A percentile compares a stretch with the other conserved stretches of the same genome.
phyloP scores from a whole-genome alignment of 1,140 invertebrate genomes.

The fruit fly (Drosophila melanogaster) region Release_6_plus_ISO1_MT NT_033779.5:20777501-20778000 shows the following conservation, averaged over 20 bases:
- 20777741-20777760: slow-evolving; percentile 4
- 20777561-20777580: slow-evolving; percentile 77
- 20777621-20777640: slow-evolving; percentile 20
- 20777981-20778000: slow-evolving; percentile 84
- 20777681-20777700: neutral
- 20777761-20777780: slow-evolving; percentile 1
- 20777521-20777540: slow-evolving; percentile 73
- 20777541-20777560: slow-evolving; percentile 69
- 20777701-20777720: too few relatives aligned
- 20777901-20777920: slow-evolving; percentile 84
- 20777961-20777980: slow-evolving; percentile 84
- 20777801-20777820: neutral
- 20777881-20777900: slow-evolving; percentile 82
- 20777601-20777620: slow-evolving; percentile 41
- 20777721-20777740: slow-evolving; percentile 1
- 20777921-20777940: slow-evolving; percentile 84
- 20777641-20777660: too few relatives aligned
- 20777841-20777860: slow-evolving; percentile 30
- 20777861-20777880: slow-evolving; percentile 17
- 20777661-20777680: too few relatives aligned
- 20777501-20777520: slow-evolving; percentile 55
- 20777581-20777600: neutral
- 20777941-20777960: slow-evolving; percentile 84
- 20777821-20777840: slow-evolving; percentile 31
- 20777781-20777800: neutral